Percentiles rank a stretch among this genome's conserved stretches.
Evolutionary conservation across 2,888 invertebrate species (phyloP).

Genomic region (Torymus auratus): DNA sequence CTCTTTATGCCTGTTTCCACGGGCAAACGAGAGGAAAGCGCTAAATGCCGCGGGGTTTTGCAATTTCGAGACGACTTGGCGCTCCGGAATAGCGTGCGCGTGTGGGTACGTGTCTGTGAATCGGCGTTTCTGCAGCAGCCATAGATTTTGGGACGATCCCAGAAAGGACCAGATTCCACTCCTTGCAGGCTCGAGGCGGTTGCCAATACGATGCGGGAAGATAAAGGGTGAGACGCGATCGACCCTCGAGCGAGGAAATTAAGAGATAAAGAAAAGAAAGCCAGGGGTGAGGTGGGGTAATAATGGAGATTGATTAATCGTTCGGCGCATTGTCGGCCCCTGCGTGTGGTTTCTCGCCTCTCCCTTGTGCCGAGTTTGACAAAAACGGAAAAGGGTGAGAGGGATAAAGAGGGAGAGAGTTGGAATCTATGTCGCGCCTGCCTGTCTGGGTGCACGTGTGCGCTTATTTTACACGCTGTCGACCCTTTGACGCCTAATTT

Average conservation of each 20-base stretch:
- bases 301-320: constrained; percentile 39
- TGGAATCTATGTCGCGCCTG: neutral
- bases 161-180: constrained; percentile 8
- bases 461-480: neutral
- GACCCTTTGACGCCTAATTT: constrained; percentile 15
- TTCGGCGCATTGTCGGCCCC: neutral
- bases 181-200: constrained; percentile 13
- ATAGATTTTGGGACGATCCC: constrained; percentile 54
- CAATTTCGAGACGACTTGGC: constrained; percentile 58
- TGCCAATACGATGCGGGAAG: constrained; percentile 17
- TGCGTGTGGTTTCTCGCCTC: too few relatives aligned
- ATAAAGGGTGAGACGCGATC: too few relatives aligned
- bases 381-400: neutral
- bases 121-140: constrained; percentile 17
- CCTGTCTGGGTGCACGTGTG: neutral
- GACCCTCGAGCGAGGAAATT: constrained; percentile 12
- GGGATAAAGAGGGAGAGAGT: neutral
- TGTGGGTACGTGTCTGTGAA: too few relatives aligned
- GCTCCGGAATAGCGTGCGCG: constrained; percentile 12
- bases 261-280: constrained; percentile 1
- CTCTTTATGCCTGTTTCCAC: neutral
- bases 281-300: neutral
- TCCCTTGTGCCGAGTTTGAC: too few relatives aligned
- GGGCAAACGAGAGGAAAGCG: constrained; percentile 4
- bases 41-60: constrained; percentile 57